phyloP scores from a whole-genome alignment of 2,888 invertebrate species.

The Cryptosula pallasiana region DNA sequence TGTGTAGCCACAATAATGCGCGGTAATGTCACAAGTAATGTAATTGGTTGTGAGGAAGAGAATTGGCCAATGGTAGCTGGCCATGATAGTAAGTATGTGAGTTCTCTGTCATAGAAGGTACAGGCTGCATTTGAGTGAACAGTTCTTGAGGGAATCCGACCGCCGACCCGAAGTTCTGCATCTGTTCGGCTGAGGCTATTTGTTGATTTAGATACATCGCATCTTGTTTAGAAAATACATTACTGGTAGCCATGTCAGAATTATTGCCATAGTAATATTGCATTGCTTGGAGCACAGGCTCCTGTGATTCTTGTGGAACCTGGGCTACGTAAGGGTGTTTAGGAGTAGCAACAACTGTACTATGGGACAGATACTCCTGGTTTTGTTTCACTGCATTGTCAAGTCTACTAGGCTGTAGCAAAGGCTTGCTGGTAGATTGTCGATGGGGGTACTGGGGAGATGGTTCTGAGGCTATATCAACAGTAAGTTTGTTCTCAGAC shows the following conservation, averaged over 20 bases:
- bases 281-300: not conserved
- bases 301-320: not conserved
- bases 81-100: not conserved
- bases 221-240: not conserved
- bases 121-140: not conserved
- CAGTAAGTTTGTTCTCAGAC: not conserved
- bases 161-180: not conserved
- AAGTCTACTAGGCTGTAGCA: conserved; percentile 11
- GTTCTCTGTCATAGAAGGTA: not conserved
- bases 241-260: not conserved
- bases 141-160: not conserved
- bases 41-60: not conserved
- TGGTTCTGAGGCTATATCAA: not conserved
- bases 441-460: conserved; percentile 9
- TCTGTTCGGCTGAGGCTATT: not conserved
- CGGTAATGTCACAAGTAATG: not conserved
- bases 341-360: not conserved
- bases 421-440: not conserved
- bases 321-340: not conserved
- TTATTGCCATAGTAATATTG: not conserved
- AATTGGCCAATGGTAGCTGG: not conserved
- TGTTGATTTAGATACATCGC: not conserved
- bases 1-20: too few species aligned
- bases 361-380: not conserved
- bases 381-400: not conserved